These are phyloP conservation scores for Luperina nickerlii DNA, from an alignment of 2,888 invertebrate genomes.

Conservation along the genomic window DNA sequence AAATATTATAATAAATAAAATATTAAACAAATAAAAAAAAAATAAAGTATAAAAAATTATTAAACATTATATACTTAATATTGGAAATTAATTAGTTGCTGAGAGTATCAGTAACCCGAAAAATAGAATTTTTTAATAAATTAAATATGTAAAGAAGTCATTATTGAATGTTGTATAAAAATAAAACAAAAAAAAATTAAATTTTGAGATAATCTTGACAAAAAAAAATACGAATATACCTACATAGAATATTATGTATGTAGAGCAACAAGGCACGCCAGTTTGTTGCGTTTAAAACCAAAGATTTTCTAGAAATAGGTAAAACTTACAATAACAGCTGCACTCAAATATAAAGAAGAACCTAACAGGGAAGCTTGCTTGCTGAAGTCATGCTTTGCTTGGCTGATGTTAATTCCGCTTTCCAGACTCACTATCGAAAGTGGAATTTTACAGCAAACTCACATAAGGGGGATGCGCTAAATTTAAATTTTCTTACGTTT, in stretches of 20 bases:
- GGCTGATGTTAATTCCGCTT: background rate
- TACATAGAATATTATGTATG: background rate
- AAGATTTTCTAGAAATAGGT: background rate
- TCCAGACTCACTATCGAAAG: background rate
- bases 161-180: background rate
- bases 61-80: no score
- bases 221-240: no score
- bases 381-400: no score
- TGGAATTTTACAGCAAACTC: background rate
- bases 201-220: background rate
- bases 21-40: no score
- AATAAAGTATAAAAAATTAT: no score
- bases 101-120: background rate
- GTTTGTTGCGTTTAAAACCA: background rate
- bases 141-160: no score
- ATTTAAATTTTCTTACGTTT: no score
- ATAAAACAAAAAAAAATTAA: background rate
- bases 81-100: background rate
- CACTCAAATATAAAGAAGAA: background rate
- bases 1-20: no score
- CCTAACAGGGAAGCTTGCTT: background rate
- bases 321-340: background rate
- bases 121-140: background rate
- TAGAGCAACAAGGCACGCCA: background rate
- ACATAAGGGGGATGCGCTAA: background rate